Conservation (phyloP, 2,113 vertebrate genomes). For the Dascyllus trimaculatus region DNA sequence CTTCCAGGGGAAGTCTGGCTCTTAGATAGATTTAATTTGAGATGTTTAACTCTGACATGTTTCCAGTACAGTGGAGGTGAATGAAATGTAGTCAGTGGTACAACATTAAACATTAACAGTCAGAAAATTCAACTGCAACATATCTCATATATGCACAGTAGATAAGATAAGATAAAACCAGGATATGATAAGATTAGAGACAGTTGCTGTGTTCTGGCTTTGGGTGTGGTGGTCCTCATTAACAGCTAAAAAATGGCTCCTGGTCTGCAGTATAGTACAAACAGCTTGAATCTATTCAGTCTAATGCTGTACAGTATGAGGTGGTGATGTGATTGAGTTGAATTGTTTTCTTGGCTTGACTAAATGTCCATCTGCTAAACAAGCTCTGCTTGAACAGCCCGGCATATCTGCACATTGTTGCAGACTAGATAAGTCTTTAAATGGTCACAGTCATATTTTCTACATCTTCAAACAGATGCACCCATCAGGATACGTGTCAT, state of each 20-base stretch:
- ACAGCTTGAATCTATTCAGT: too few relatives aligned
- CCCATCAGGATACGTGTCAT: conserved; percentile 30
- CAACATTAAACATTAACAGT: too few relatives aligned
- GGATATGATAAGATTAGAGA: too few relatives aligned
- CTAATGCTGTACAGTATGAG: background rate
- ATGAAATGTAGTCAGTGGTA: too few relatives aligned
- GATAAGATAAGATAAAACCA: too few relatives aligned
- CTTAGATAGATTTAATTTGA: too few relatives aligned
- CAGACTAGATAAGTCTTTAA: conserved; percentile 10
- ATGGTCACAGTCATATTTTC: conserved; percentile 21
- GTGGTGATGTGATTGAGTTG: background rate
- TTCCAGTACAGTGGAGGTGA: too few relatives aligned
- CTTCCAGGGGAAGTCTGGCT: too few relatives aligned
- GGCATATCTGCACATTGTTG: conserved; percentile 15
- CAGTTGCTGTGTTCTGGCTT: too few relatives aligned
- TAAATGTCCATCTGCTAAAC: conserved; percentile 16
- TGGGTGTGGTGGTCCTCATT: background rate
- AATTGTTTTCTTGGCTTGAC: conserved; percentile 29
- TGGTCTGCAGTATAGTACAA: background rate
- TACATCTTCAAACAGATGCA: conserved; percentile 31
- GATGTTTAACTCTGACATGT: too few relatives aligned
- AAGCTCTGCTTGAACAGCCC: conserved; percentile 17
- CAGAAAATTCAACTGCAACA: too few relatives aligned
- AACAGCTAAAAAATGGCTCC: conserved; percentile 1
- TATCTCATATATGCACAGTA: too few relatives aligned